phyloP scores from a whole-genome alignment of 2,888 invertebrate species.

The Andrena bicolor region DNA sequence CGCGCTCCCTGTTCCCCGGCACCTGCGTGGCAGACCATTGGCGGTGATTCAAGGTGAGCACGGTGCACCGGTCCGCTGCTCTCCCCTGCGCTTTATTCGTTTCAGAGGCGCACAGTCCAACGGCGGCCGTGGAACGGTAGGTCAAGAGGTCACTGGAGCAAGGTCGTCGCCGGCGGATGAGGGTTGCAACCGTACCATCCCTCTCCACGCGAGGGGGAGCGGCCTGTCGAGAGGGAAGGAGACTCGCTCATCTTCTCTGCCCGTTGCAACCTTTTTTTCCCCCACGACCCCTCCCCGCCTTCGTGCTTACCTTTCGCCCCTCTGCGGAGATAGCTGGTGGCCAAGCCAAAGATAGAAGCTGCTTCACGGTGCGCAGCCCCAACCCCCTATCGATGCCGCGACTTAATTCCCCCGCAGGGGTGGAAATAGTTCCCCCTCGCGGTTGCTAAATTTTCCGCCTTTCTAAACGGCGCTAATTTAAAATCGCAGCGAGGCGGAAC shows the following conservation, averaged over 20 bases:
- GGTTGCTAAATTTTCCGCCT: slow-evolving; percentile 6
- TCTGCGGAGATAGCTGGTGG: slow-evolving; percentile 42
- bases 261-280: slow-evolving; percentile 39
- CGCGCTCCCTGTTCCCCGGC: not conserved
- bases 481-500: too few relatives aligned
- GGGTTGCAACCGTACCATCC: slow-evolving; percentile 62
- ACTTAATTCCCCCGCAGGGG: slow-evolving; percentile 25
- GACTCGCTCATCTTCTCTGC: slow-evolving; percentile 43
- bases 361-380: slow-evolving; percentile 33
- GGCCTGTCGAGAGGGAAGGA: slow-evolving; percentile 16
- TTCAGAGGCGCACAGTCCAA: slow-evolving; percentile 59
- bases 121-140: slow-evolving; percentile 57
- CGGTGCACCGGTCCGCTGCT: slow-evolving; percentile 8
- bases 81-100: slow-evolving; percentile 59
- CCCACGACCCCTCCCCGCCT: not conserved
- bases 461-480: not conserved
- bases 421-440: slow-evolving; percentile 18
- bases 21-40: slow-evolving; percentile 2
- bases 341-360: slow-evolving; percentile 60
- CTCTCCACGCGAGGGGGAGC: slow-evolving; percentile 27
- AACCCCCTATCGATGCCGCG: slow-evolving; percentile 11
- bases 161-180: slow-evolving; percentile 64
- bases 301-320: slow-evolving; percentile 41
- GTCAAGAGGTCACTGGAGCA: slow-evolving; percentile 76
- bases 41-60: slow-evolving; percentile 40